phyloP scores from a whole-genome alignment of 2,888 invertebrate species.

The Brenthis daphne region DNA sequence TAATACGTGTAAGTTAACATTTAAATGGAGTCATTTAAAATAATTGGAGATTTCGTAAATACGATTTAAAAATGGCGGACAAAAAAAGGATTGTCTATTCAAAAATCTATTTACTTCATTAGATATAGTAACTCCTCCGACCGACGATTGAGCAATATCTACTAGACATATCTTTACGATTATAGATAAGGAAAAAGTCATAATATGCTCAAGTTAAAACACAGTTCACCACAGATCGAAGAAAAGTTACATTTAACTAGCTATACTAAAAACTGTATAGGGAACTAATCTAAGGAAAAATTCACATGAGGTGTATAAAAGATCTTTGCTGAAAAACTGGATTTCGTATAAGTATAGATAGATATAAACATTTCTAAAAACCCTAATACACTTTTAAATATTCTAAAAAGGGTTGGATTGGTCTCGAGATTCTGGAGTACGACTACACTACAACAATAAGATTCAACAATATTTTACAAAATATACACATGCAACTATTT shows the following conservation, averaged over 20 bases:
- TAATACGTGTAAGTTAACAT: neutral
- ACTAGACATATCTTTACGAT: slow-evolving; percentile 39
- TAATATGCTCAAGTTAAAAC: slow-evolving; percentile 40
- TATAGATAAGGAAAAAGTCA: slow-evolving; percentile 18
- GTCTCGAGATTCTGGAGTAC: slow-evolving; percentile 77
- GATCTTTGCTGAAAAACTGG: slow-evolving; percentile 65
- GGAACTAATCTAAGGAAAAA: slow-evolving; percentile 63
- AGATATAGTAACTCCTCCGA: slow-evolving; percentile 45
- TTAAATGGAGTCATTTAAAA: slow-evolving; percentile 11
- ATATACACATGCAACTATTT: slow-evolving; percentile 61
- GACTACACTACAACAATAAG: slow-evolving; percentile 66
- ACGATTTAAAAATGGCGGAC: slow-evolving; percentile 18
- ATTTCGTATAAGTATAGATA: slow-evolving; percentile 68
- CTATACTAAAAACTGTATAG: slow-evolving; percentile 57
- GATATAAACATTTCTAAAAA: slow-evolving; percentile 72
- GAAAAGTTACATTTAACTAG: slow-evolving; percentile 51
- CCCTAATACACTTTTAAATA: slow-evolving; percentile 65
- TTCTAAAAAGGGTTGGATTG: slow-evolving; percentile 75
- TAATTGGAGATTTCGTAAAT: slow-evolving; percentile 4
- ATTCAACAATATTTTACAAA: slow-evolving; percentile 76
- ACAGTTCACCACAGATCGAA: slow-evolving; percentile 43
- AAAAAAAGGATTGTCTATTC: neutral
- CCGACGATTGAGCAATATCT: slow-evolving; percentile 70
- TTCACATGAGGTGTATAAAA: slow-evolving; percentile 76
- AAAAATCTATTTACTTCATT: slow-evolving; percentile 10